Percentiles rank a stretch among this genome's conserved stretches.
Evolutionary conservation across 2,888 invertebrate species (phyloP).

Genomic region (Apotomis turbidana): DNA sequence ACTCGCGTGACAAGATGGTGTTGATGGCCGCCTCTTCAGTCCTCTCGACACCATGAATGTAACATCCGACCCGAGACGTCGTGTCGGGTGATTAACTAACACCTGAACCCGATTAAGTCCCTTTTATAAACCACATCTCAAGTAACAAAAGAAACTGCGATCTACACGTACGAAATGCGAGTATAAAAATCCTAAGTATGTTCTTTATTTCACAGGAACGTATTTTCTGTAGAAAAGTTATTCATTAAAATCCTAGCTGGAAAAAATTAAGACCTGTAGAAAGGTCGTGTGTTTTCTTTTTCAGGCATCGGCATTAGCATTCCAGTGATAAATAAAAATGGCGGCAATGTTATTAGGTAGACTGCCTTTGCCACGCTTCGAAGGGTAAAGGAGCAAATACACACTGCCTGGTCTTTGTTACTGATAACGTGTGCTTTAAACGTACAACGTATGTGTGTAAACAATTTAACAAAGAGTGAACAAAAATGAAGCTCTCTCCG

Average conservation of each 20-base stretch:
- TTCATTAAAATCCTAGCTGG: constrained; percentile 27
- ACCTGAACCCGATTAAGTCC: too few species aligned
- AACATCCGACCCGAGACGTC: too few species aligned
- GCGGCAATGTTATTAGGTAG: constrained; percentile 20
- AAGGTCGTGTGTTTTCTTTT: constrained; percentile 26
- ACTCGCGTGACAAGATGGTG: too few species aligned
- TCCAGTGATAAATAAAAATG: constrained; percentile 29
- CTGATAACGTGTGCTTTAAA: too few species aligned
- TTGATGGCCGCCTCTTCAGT: too few species aligned
- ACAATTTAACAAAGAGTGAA: too few species aligned
- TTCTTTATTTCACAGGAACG: constrained; percentile 4
- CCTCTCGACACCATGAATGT: too few species aligned
- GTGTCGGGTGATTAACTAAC: too few species aligned
- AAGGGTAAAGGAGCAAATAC: neutral
- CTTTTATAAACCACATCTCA: neutral
- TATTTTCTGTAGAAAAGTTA: constrained; percentile 12
- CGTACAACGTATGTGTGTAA: too few species aligned
- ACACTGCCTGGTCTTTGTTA: neutral
- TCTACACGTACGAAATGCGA: neutral
- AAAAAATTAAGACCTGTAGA: constrained; percentile 10
- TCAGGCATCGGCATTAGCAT: constrained; percentile 15
- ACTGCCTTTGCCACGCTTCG: constrained; percentile 18
- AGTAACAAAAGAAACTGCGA: constrained; percentile 2
- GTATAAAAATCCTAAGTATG: neutral
- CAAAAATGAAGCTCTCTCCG: too few species aligned